A percentile compares a stretch with the other conserved stretches of the same genome.
Evolutionary conservation across 2,888 invertebrate genomes (phyloP).

Genomic region (Sinotaia quadrata): DNA sequence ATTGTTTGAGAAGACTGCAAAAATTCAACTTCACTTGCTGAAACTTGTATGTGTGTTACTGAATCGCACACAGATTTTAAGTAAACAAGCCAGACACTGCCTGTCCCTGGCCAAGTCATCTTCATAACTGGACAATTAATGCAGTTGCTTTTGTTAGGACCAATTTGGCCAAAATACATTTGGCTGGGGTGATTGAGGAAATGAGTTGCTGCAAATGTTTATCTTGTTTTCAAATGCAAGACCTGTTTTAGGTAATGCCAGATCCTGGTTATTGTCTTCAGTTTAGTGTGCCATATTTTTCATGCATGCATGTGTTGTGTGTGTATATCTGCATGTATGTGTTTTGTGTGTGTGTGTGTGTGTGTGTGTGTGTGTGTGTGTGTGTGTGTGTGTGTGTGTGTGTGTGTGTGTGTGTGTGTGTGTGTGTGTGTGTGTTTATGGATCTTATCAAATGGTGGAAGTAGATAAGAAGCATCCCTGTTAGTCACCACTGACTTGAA

Average conservation of each 20-base stretch:
- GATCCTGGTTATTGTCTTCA: background rate
- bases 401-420: background rate
- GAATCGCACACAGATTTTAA: no score
- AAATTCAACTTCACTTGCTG: no score
- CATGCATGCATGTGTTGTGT: background rate
- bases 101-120: no score
- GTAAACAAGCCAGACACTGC: no score
- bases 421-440: conserved; percentile 1
- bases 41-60: no score
- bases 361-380: background rate
- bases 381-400: background rate
- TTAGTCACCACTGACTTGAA: background rate
- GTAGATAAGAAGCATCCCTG: background rate
- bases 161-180: no score
- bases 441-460: background rate
- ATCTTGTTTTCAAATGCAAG: background rate
- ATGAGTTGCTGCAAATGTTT: no score
- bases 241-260: background rate
- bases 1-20: no score
- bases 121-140: no score
- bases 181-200: no score
- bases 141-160: no score
- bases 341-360: background rate
- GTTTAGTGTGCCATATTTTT: background rate
- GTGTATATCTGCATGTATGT: conserved; percentile 2